Evolutionary conservation across 2,888 invertebrate genomes (phyloP).

Genomic region (Ochropacha duplaris): DNA sequence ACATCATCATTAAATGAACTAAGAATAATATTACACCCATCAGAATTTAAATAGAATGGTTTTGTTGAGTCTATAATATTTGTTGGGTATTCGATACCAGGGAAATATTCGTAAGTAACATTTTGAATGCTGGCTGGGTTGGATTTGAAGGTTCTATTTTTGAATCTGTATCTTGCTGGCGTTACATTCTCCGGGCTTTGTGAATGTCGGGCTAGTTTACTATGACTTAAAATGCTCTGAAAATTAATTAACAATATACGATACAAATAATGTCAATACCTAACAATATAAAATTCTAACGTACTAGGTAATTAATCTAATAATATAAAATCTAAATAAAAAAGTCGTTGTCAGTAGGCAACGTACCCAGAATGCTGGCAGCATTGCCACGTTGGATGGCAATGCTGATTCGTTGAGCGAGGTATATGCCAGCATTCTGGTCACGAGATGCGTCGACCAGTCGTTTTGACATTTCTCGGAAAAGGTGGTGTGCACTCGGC

Average conservation of each 20-base stretch:
- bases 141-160: conserved; percentile 18
- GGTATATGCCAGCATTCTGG: too few relatives aligned
- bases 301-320: too few relatives aligned
- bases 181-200: conserved; percentile 19
- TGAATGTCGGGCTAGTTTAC: conserved; percentile 21
- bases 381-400: too few relatives aligned
- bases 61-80: conserved; percentile 47
- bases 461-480: too few relatives aligned
- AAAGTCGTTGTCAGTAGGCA: too few relatives aligned
- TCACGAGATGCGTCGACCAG: too few relatives aligned
- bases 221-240: conserved; percentile 29
- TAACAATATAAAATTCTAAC: too few relatives aligned
- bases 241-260: conserved; percentile 10
- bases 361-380: too few relatives aligned
- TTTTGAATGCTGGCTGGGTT: conserved; percentile 10
- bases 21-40: conserved; percentile 28
- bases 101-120: conserved; percentile 36
- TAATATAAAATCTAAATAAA: too few relatives aligned
- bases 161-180: conserved; percentile 32
- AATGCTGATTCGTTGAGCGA: too few relatives aligned
- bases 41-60: conserved; percentile 50
- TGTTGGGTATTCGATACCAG: conserved; percentile 47
- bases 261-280: too few relatives aligned
- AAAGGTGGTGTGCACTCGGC: too few relatives aligned
- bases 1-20: conserved; percentile 56